Evolutionary conservation across 2,797 vertebrate species (phyloP).

Genomic region (Gastrophryne carolinensis): DNA sequence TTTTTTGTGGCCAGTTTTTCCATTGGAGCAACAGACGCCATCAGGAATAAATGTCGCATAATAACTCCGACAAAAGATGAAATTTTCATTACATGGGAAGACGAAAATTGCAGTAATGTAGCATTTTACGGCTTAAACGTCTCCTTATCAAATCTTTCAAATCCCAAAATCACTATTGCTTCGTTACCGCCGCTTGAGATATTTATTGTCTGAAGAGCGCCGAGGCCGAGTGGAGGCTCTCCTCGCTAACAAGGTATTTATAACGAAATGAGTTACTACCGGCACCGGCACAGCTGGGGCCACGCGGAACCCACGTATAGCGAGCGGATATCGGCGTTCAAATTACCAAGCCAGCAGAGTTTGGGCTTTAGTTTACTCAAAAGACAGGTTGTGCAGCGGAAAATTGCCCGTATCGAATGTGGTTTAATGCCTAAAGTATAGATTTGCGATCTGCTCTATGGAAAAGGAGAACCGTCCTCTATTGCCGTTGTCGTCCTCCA

Average conservation of each 20-base stretch:
- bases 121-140: slow-evolving; percentile 43
- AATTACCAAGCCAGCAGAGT: background rate
- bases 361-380: background rate
- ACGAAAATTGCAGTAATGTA: slow-evolving; percentile 39
- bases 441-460: background rate
- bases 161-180: slow-evolving; percentile 54
- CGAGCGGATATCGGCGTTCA: slow-evolving; percentile 2
- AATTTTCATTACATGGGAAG: slow-evolving; percentile 52
- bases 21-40: slow-evolving; percentile 20
- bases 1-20: background rate
- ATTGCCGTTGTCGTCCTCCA: background rate
- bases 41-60: slow-evolving; percentile 39
- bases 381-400: slow-evolving; percentile 3
- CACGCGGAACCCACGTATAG: slow-evolving; percentile 35
- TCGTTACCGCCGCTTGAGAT: slow-evolving; percentile 44
- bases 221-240: slow-evolving; percentile 39
- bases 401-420: slow-evolving; percentile 25
- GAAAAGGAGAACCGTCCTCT: background rate
- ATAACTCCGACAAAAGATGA: slow-evolving; percentile 48
- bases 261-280: slow-evolving; percentile 45
- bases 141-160: slow-evolving; percentile 55
- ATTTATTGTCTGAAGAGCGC: slow-evolving; percentile 49
- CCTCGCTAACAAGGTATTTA: slow-evolving; percentile 47
- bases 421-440: slow-evolving; percentile 17
- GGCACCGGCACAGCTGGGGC: slow-evolving; percentile 42